These are phyloP conservation scores for Xiphias gladius DNA, from an alignment of 2,113 vertebrate species.

Conservation along the genomic window DNA sequence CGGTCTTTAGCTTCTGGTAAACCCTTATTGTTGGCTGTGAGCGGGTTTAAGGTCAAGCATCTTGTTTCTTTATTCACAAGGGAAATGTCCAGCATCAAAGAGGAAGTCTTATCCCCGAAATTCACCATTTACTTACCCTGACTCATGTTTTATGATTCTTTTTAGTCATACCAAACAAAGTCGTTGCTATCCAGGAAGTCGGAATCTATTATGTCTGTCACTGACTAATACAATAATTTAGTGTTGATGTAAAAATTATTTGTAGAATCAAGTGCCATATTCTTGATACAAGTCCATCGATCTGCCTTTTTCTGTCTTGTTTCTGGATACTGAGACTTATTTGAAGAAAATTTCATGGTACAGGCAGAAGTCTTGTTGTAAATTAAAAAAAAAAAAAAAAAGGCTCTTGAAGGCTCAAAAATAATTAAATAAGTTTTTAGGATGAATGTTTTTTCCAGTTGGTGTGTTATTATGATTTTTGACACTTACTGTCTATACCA, in stretches of 20 bases:
- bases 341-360: neutral
- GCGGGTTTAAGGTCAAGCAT: conserved; percentile 22
- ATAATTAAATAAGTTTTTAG: too few relatives aligned
- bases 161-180: conserved; percentile 3
- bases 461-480: conserved; percentile 18
- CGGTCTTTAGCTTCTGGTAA: neutral
- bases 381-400: too few relatives aligned
- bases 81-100: neutral
- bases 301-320: neutral
- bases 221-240: neutral
- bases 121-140: conserved; percentile 10
- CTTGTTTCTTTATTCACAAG: neutral
- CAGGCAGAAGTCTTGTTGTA: neutral
- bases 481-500: neutral
- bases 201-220: neutral
- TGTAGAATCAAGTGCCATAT: neutral
- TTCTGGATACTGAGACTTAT: neutral
- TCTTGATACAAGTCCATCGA: neutral
- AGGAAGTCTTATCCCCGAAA: conserved; percentile 11
- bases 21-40: neutral
- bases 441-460: neutral
- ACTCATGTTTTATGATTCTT: conserved; percentile 36
- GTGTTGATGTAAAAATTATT: neutral
- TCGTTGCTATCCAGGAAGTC: neutral
- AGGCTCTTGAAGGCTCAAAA: neutral